phyloP scores from a whole-genome alignment of 1,140 invertebrate species.

The Anastrepha ludens region DNA sequence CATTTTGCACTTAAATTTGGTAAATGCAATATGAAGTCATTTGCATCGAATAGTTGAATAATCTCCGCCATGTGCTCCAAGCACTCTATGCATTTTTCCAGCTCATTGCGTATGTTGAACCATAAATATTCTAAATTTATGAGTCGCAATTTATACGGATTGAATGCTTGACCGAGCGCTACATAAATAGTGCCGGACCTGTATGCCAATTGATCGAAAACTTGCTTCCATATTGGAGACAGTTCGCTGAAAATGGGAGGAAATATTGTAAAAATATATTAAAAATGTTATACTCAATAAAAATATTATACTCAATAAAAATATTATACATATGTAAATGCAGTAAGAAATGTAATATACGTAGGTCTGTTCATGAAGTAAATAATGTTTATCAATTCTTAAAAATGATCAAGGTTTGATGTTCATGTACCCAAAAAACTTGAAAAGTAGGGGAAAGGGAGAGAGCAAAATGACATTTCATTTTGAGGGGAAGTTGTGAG shows the following conservation, averaged over 20 bases:
- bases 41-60: background rate
- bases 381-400: too few relatives aligned
- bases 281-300: background rate
- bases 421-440: too few relatives aligned
- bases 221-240: constrained; percentile 48
- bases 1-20: constrained; percentile 56
- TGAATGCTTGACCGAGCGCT: constrained; percentile 7
- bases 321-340: too few relatives aligned
- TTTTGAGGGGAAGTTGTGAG: too few relatives aligned
- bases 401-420: too few relatives aligned
- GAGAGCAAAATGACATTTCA: too few relatives aligned
- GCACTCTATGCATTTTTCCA: constrained; percentile 55
- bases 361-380: too few relatives aligned
- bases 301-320: background rate
- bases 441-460: too few relatives aligned
- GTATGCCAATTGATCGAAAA: constrained; percentile 57
- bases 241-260: constrained; percentile 54
- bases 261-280: background rate
- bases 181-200: constrained; percentile 56
- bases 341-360: too few relatives aligned
- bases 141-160: constrained; percentile 54
- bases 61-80: constrained; percentile 54
- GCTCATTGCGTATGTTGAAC: constrained; percentile 38
- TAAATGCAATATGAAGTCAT: constrained; percentile 56
- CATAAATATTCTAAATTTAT: constrained; percentile 57